Evolutionary conservation across 2,888 invertebrate genomes (phyloP).

Genomic region (Conus canariensis): DNA sequence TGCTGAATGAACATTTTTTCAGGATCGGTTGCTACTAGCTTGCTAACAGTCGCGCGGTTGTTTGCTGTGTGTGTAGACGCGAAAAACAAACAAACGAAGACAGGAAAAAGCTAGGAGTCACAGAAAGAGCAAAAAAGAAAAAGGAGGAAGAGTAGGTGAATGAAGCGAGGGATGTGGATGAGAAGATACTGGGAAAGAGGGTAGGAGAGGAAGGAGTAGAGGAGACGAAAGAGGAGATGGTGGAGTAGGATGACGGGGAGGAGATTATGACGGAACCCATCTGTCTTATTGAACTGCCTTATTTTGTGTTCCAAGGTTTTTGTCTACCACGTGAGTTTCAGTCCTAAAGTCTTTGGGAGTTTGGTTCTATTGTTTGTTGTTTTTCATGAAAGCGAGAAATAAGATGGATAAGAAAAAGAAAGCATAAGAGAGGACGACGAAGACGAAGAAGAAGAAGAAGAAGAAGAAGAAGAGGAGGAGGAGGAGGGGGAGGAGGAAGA

Average conservation of each 20-base stretch:
- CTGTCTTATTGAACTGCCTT: no score
- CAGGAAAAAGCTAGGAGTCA: not conserved
- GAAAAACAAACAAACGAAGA: not conserved
- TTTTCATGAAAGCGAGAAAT: not conserved
- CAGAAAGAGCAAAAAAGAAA: not conserved
- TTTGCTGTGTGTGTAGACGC: no score
- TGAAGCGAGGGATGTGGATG: not conserved
- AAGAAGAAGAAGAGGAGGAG: not conserved
- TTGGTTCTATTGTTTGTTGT: not conserved
- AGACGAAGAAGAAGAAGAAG: not conserved
- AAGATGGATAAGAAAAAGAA: not conserved
- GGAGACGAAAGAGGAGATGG: not conserved
- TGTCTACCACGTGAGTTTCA: no score
- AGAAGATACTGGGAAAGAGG: not conserved
- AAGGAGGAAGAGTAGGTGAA: not conserved
- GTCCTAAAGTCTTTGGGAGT: not conserved
- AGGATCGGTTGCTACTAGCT: no score
- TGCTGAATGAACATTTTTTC: no score
- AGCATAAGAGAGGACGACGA: not conserved
- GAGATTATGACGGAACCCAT: not conserved
- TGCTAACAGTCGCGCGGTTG: no score
- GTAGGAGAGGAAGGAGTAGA: not conserved
- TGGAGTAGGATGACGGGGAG: not conserved
- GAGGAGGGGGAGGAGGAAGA: not conserved
- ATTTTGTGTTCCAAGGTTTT: no score